Conservation (phyloP, 2,113 vertebrate species). For the Triplophysa dalaica region DNA sequence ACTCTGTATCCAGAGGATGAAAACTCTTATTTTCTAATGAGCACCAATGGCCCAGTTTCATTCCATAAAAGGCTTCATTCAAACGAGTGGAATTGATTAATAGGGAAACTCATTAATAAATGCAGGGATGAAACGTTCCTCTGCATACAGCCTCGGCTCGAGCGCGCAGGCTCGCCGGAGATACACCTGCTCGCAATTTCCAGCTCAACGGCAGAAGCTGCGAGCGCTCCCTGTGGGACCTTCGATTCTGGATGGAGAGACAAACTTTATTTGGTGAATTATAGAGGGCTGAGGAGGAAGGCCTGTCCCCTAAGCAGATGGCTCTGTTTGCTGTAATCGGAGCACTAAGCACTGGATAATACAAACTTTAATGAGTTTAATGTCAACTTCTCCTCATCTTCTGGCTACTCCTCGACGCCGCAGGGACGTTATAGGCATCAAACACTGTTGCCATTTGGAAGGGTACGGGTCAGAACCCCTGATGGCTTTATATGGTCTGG, state of each 20-base stretch:
- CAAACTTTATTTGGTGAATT: conserved; percentile 74
- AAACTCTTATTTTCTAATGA: conserved; percentile 57
- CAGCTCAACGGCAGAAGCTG: conserved; percentile 51
- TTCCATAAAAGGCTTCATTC: conserved; percentile 52
- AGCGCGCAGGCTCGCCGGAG: conserved; percentile 56
- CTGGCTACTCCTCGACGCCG: not conserved
- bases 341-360: conserved; percentile 71
- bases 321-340: conserved; percentile 69
- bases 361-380: conserved; percentile 77
- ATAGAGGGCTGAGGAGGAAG: conserved; percentile 62
- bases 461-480: not conserved
- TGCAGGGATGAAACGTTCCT: conserved; percentile 33
- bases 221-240: conserved; percentile 34
- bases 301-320: conserved; percentile 72
- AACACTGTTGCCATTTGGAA: not conserved
- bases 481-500: not conserved
- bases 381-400: conserved; percentile 65
- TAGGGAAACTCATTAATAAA: conserved; percentile 64
- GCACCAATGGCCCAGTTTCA: conserved; percentile 62
- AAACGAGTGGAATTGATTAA: conserved; percentile 64
- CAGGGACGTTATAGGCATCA: not conserved
- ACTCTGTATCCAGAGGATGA: conserved; percentile 22
- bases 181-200: conserved; percentile 59
- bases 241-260: conserved; percentile 60
- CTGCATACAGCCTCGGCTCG: conserved; percentile 54